Evolutionary conservation across 2,113 vertebrate genomes (phyloP).

Genomic region (Steatornis caripensis): DNA sequence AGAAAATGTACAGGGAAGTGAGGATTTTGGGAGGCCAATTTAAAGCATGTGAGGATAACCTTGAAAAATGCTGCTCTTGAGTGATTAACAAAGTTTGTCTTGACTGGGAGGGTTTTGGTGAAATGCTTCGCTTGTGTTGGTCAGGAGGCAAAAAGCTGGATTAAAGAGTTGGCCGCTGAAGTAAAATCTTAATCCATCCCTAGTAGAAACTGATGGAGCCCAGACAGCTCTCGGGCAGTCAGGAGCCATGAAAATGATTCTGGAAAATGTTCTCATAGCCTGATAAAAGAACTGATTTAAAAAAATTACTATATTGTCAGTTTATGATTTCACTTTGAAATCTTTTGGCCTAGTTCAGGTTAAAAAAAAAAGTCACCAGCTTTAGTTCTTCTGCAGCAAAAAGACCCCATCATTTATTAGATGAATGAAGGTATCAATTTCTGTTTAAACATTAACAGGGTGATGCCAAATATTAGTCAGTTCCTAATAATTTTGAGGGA

Average conservation of each 20-base stretch:
- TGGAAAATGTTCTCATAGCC: not conserved
- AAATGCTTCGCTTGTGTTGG: not conserved
- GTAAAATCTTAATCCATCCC: not conserved
- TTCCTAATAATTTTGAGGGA: constrained; percentile 86
- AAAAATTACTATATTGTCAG: constrained; percentile 43
- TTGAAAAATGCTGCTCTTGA: not conserved
- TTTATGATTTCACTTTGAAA: constrained; percentile 62
- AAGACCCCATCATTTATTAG: constrained; percentile 71
- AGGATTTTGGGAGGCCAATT: rapidly evolving
- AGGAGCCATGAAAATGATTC: not conserved
- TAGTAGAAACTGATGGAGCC: rapidly evolving
- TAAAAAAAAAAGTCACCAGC: not conserved
- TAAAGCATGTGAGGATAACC: not conserved
- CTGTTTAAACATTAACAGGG: constrained; percentile 83
- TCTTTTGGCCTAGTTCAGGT: constrained; percentile 51
- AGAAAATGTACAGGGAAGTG: not conserved
- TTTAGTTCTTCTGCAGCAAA: constrained; percentile 57
- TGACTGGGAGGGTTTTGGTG: not conserved
- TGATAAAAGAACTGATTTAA: constrained; percentile 37
- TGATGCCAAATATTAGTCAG: constrained; percentile 86
- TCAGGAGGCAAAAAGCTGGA: not conserved
- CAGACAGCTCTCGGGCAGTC: not conserved
- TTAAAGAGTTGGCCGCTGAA: not conserved
- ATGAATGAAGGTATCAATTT: constrained; percentile 80
- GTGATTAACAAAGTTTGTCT: not conserved